Evolutionary conservation across 2,113 vertebrate species (phyloP).

Genomic region (Penelope pileata): DNA sequence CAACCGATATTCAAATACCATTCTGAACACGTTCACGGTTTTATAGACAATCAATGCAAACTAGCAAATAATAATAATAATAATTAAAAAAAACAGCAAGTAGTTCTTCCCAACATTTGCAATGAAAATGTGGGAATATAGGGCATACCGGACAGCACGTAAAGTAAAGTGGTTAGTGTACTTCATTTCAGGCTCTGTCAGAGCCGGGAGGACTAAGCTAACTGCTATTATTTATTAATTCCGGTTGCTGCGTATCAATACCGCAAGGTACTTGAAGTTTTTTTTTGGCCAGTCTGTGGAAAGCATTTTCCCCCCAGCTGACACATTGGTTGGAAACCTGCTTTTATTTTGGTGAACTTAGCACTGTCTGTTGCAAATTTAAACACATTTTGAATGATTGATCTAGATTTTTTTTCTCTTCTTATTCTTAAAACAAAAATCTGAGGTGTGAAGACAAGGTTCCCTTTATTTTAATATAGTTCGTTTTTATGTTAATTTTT

Average conservation of each 20-base stretch:
- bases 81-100: not conserved
- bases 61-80: not conserved
- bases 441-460: not conserved
- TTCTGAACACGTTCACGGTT: not conserved
- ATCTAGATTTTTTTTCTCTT: not conserved
- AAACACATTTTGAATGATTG: not conserved
- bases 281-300: not conserved
- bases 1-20: not conserved
- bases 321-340: not conserved
- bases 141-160: accelerated
- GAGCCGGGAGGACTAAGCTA: not conserved
- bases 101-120: not conserved
- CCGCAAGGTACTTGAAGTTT: not conserved
- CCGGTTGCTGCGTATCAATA: not conserved
- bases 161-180: not conserved
- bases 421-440: not conserved
- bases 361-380: not conserved
- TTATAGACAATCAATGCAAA: not conserved
- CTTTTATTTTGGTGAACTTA: not conserved
- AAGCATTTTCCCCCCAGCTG: not conserved
- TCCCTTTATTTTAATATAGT: not conserved
- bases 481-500: not conserved
- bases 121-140: not conserved
- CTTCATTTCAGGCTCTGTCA: not conserved
- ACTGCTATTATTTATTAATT: not conserved